Conservation (phyloP, 2,888 invertebrate genomes). For the Hyposoter didymator region DNA sequence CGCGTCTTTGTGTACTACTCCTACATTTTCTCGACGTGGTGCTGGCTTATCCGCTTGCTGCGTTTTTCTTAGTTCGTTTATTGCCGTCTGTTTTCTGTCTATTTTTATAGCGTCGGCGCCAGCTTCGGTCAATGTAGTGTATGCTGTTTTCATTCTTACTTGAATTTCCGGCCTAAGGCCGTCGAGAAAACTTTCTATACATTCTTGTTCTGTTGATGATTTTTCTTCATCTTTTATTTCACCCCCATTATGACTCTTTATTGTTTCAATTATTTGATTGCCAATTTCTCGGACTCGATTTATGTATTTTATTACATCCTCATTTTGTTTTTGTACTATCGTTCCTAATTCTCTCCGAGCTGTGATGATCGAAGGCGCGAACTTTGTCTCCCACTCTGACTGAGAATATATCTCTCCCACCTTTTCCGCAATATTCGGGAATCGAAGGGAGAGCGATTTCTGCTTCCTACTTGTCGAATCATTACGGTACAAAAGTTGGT, state of each 20-base stretch:
- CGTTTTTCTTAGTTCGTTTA: conserved; percentile 17
- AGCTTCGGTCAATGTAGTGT: neutral
- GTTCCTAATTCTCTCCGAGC: conserved; percentile 24
- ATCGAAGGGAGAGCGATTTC: too few relatives aligned
- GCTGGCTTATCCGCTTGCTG: conserved; percentile 13
- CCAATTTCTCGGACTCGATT: conserved; percentile 46
- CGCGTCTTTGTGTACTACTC: neutral
- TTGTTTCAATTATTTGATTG: conserved; percentile 17
- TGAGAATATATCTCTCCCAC: too few relatives aligned
- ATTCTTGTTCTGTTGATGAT: conserved; percentile 2
- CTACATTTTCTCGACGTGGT: conserved; percentile 2
- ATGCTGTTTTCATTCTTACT: neutral
- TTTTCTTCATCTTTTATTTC: neutral
- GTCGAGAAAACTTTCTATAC: conserved; percentile 37
- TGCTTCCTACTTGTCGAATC: too few relatives aligned
- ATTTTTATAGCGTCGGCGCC: conserved; percentile 30
- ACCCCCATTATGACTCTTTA: conserved; percentile 12
- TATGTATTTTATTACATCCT: conserved; percentile 33
- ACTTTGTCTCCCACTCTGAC: too few relatives aligned
- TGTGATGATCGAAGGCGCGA: too few relatives aligned
- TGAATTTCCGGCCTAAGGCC: conserved; percentile 41
- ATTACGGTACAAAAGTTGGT: too few relatives aligned
- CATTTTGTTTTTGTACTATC: conserved; percentile 21
- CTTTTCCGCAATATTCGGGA: too few relatives aligned
- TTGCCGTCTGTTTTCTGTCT: conserved; percentile 31